phyloP scores from a whole-genome alignment of 2,888 invertebrate genomes.

The Lochmaea crataegi region DNA sequence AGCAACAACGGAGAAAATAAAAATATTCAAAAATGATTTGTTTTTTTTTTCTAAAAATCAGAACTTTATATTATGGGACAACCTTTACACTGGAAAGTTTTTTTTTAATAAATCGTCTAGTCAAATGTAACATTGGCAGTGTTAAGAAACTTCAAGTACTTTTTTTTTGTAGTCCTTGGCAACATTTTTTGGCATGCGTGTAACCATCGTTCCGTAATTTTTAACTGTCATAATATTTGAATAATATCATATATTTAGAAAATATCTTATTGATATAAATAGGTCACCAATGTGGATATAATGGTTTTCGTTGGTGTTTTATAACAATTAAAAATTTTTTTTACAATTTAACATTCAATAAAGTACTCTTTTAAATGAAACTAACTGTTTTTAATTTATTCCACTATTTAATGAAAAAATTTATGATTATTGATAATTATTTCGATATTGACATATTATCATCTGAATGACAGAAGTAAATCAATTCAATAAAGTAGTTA shows the following conservation, averaged over 20 bases:
- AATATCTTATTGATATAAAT: background rate
- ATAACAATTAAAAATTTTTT: background rate
- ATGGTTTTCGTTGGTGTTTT: no score
- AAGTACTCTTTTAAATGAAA: no score
- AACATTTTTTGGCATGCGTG: constrained; percentile 10
- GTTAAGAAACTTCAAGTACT: no score
- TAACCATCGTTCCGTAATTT: background rate
- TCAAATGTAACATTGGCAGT: constrained; percentile 12
- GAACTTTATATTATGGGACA: background rate
- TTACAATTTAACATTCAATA: background rate
- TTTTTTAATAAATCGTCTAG: constrained; percentile 9
- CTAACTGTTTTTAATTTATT: no score
- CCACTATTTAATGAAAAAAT: no score
- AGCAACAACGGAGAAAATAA: no score
- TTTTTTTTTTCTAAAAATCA: background rate
- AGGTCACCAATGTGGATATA: background rate
- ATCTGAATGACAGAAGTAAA: no score
- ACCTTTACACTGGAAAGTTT: background rate
- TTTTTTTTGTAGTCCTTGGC: constrained; percentile 9
- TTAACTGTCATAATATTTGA: background rate
- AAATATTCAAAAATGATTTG: no score
- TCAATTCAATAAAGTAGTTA: background rate
- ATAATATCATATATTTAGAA: background rate
- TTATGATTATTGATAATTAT: no score
- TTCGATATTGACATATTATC: no score